Conservation (phyloP, 1,140 invertebrate genomes). For the Panulirus ornatus region DNA sequence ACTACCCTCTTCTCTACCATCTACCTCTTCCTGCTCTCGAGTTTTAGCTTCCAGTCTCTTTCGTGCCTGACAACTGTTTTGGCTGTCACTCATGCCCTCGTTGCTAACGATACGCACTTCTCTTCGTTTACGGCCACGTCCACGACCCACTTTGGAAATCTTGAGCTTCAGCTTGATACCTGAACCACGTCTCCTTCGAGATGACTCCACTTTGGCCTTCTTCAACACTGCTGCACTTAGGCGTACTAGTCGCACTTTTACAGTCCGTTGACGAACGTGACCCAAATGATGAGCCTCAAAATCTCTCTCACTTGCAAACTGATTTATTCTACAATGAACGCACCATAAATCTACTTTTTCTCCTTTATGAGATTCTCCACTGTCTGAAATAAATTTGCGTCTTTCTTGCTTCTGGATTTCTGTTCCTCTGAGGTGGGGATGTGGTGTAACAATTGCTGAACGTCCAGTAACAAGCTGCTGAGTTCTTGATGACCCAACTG, state of each 20-base stretch:
- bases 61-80: slow-evolving; percentile 51
- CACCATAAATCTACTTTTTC: slow-evolving; percentile 35
- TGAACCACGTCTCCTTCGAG: slow-evolving; percentile 22
- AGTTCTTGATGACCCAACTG: background rate
- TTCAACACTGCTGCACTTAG: slow-evolving; percentile 30
- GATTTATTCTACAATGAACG: slow-evolving; percentile 31
- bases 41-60: slow-evolving; percentile 58
- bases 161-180: slow-evolving; percentile 65
- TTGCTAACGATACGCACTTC: slow-evolving; percentile 55
- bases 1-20: slow-evolving; percentile 42
- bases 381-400: background rate
- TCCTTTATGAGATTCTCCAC: background rate
- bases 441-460: background rate
- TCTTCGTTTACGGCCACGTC: slow-evolving; percentile 60
- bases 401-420: background rate
- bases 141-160: slow-evolving; percentile 70
- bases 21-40: slow-evolving; percentile 40
- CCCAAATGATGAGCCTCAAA: slow-evolving; percentile 58
- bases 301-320: slow-evolving; percentile 36
- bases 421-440: background rate
- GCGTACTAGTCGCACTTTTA: slow-evolving; percentile 42
- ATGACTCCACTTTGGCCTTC: slow-evolving; percentile 39
- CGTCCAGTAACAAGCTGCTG: background rate
- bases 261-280: slow-evolving; percentile 27
- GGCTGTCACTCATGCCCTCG: slow-evolving; percentile 71